Evolutionary conservation across 2,113 vertebrate species (phyloP).

Genomic region (Spea bombifrons): DNA sequence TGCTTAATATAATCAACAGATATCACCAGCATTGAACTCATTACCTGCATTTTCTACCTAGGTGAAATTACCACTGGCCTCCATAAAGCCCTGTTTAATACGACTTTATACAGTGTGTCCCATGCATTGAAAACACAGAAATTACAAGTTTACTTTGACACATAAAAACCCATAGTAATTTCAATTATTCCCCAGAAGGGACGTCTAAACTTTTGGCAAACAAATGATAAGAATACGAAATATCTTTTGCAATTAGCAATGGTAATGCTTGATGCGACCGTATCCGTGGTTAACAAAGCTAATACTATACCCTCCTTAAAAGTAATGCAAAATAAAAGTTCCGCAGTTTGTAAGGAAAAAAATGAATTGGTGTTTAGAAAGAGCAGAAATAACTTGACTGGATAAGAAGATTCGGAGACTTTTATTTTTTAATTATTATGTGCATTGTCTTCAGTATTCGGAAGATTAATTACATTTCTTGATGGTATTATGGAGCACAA

Average conservation of each 20-base stretch:
- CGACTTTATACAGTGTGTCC: background rate
- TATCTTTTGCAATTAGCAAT: background rate
- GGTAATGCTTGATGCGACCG: background rate
- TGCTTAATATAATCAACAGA: constrained; percentile 13
- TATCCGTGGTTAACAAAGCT: background rate
- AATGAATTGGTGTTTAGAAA: constrained; percentile 38
- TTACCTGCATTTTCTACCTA: constrained; percentile 19
- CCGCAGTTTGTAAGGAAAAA: constrained; percentile 27
- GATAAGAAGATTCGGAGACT: constrained; percentile 37
- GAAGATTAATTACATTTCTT: constrained; percentile 39
- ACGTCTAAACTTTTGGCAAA: background rate
- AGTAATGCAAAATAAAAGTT: constrained; percentile 23
- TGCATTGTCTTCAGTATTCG: constrained; percentile 34
- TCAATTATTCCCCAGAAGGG: background rate
- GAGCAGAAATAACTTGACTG: constrained; percentile 28
- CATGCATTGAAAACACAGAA: background rate
- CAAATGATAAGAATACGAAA: background rate
- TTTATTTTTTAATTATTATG: constrained; percentile 44
- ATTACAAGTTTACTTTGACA: background rate
- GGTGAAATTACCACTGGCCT: background rate
- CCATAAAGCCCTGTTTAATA: background rate
- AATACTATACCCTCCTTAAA: background rate
- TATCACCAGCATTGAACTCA: constrained; percentile 8
- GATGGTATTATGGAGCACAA: constrained; percentile 33
- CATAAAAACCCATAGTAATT: background rate